Percentiles rank a stretch among this genome's conserved stretches.
Conservation (phyloP, 1,140 invertebrate genomes). For the Drosophila dunni region DNA sequence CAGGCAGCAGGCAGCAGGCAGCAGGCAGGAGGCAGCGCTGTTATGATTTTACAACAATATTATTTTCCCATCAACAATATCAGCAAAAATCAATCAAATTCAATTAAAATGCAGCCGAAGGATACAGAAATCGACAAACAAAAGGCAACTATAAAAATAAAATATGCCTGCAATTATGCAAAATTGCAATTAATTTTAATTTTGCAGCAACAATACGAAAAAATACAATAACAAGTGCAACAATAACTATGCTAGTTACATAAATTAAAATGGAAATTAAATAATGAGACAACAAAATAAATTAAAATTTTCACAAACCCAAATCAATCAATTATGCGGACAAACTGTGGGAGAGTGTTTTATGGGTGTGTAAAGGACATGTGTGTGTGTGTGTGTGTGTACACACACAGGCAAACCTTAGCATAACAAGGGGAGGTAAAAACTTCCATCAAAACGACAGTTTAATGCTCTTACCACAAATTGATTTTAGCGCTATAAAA, state of each 20-base stretch:
- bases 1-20: too few relatives aligned
- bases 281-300: conserved; percentile 45
- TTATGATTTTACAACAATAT: conserved; percentile 82
- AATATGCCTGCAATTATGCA: conserved; percentile 53
- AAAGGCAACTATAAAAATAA: conserved; percentile 17
- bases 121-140: conserved; percentile 48
- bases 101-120: conserved; percentile 72
- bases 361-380: neutral
- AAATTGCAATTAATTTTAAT: conserved; percentile 62
- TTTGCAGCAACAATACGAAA: conserved; percentile 40
- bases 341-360: neutral
- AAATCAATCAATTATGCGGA: conserved; percentile 66
- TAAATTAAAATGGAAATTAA: conserved; percentile 52
- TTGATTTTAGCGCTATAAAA: too few relatives aligned
- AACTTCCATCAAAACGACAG: neutral
- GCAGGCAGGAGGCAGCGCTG: conserved; percentile 11
- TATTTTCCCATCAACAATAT: conserved; percentile 80
- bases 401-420: conserved; percentile 1
- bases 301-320: conserved; percentile 46
- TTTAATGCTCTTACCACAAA: neutral
- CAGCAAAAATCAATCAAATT: conserved; percentile 82
- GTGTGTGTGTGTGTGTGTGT: neutral
- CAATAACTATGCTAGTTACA: conserved; percentile 28
- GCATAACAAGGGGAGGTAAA: neutral
- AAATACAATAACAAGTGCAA: conserved; percentile 15